Conservation (phyloP, 2,797 vertebrate species). For the Malurus splendens region DNA sequence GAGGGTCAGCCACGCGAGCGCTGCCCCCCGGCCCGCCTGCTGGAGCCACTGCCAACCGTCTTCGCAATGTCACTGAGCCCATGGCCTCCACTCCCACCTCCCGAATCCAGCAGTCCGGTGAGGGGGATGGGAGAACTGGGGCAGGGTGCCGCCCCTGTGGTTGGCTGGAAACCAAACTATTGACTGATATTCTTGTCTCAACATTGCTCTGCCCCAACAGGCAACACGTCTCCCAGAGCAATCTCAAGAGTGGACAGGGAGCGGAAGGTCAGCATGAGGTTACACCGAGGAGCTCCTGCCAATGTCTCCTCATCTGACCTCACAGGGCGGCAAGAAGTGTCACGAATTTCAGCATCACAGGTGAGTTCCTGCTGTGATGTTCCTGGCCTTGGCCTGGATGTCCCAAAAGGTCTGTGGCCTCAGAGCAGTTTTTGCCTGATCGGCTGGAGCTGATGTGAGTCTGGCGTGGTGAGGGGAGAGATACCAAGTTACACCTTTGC, state of each 20-base stretch:
- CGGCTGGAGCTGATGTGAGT: not conserved
- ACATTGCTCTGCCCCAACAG: slow-evolving; percentile 42
- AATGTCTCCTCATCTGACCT: slow-evolving; percentile 94
- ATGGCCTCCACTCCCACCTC: slow-evolving; percentile 88
- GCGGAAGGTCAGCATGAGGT: slow-evolving; percentile 96
- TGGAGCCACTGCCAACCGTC: slow-evolving; percentile 81
- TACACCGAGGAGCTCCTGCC: slow-evolving; percentile 91
- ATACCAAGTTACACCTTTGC: not conserved
- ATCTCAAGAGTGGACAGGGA: slow-evolving; percentile 94
- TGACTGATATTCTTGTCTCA: not conserved
- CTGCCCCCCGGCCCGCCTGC: slow-evolving; percentile 85
- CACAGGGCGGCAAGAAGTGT: slow-evolving; percentile 90
- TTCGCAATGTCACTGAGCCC: slow-evolving; percentile 87
- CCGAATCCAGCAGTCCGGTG: slow-evolving; percentile 90
- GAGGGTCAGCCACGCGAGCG: slow-evolving; percentile 83
- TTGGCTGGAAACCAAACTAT: not conserved
- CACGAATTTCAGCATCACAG: slow-evolving; percentile 93
- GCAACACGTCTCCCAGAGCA: slow-evolving; percentile 91
- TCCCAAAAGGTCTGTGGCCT: not conserved
- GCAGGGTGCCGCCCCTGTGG: not conserved
- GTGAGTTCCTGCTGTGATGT: slow-evolving; percentile 47
- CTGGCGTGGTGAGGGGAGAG: not conserved
- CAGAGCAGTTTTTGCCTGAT: not conserved
- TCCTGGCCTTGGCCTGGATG: accelerated
- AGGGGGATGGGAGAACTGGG: slow-evolving; percentile 7